Conservation (phyloP, 2,797 vertebrate genomes). For the Sus cebifrons region DNA sequence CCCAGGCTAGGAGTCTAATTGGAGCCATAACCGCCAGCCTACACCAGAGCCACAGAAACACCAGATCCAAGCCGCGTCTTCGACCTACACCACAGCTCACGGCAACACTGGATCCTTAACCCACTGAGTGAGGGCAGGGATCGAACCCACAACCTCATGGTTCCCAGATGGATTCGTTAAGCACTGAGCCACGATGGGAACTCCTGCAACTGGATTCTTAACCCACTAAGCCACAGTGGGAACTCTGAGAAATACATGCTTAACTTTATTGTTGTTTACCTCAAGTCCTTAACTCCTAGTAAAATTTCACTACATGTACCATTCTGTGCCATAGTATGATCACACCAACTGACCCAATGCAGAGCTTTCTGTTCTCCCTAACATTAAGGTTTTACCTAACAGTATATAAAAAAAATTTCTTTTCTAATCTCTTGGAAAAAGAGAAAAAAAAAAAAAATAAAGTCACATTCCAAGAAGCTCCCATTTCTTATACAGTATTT, state of each 20-base stretch:
- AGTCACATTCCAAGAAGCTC: slow-evolving; percentile 32
- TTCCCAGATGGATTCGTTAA: too few species aligned
- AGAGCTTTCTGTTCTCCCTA: slow-evolving; percentile 13
- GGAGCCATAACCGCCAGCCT: too few species aligned
- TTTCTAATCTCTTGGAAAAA: slow-evolving; percentile 40
- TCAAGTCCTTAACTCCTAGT: neutral
- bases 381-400: slow-evolving; percentile 42
- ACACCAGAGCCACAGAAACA: too few species aligned
- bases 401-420: slow-evolving; percentile 30
- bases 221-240: too few species aligned
- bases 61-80: too few species aligned
- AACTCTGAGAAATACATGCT: neutral
- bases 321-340: neutral
- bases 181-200: too few species aligned
- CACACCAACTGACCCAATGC: neutral
- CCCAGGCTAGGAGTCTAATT: too few species aligned
- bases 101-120: too few species aligned
- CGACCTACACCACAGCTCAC: too few species aligned
- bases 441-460: neutral
- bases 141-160: too few species aligned
- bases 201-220: too few species aligned
- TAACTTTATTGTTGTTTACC: neutral
- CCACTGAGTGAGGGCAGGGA: too few species aligned
- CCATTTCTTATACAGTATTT: slow-evolving; percentile 25
- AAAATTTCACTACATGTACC: neutral